Percentiles rank a stretch among this genome's conserved stretches.
Conservation (phyloP, 2,797 vertebrate species). For the Phrynocephalus vlangalii region DNA sequence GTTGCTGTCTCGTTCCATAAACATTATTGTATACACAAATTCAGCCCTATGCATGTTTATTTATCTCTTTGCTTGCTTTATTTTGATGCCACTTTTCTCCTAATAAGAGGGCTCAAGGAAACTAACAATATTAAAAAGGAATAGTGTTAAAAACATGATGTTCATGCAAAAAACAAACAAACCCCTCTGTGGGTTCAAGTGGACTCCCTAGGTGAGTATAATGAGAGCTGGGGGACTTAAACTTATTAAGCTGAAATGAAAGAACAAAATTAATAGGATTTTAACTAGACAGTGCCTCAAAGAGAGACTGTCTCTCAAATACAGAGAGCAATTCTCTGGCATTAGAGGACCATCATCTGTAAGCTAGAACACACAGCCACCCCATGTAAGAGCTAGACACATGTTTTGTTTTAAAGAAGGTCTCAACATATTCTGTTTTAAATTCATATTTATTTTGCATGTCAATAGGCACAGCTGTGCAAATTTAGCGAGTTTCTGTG, state of each 20-base stretch:
- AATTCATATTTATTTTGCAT: slow-evolving; percentile 3
- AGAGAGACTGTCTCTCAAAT: no score
- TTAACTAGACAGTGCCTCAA: no score
- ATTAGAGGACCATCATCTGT: background rate
- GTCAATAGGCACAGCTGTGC: background rate
- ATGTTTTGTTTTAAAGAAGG: background rate
- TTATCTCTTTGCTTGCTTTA: no score
- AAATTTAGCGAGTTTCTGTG: slow-evolving; percentile 41
- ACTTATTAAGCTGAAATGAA: background rate
- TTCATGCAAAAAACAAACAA: background rate
- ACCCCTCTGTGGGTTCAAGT: background rate
- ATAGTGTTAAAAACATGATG: no score
- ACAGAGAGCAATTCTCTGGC: no score
- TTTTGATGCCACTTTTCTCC: no score
- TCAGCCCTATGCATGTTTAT: background rate
- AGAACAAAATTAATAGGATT: background rate
- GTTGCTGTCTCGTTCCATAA: no score
- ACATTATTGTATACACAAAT: background rate
- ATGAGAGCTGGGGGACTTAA: background rate
- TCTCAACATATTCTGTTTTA: background rate
- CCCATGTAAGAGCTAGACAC: background rate
- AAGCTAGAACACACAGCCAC: background rate
- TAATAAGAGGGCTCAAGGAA: no score
- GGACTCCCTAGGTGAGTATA: background rate
- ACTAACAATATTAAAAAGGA: no score